These are phyloP conservation scores for Anthopleura xanthogrammica DNA, from an alignment of 92 coral and sea anemone genomes.

Conservation along the genomic window DNA sequence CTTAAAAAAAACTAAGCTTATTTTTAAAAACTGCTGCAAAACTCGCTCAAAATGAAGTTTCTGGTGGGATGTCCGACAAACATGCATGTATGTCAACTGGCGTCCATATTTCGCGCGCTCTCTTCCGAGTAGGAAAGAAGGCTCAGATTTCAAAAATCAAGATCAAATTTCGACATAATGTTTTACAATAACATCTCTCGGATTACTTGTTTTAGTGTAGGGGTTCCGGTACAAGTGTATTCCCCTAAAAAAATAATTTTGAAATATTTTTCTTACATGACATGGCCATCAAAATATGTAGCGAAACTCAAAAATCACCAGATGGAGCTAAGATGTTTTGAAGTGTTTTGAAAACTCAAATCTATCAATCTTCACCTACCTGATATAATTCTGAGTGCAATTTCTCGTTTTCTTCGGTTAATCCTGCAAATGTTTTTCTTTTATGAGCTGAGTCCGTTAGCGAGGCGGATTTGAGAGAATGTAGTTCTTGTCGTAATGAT, in stretches of 20 bases:
- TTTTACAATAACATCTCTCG: constrained; percentile 1
- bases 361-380: constrained; percentile 47
- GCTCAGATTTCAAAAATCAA: constrained; percentile 24
- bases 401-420: constrained; percentile 85
- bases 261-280: constrained; percentile 13
- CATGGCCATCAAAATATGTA: constrained; percentile 31
- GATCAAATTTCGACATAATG: constrained; percentile 18
- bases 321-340: neutral
- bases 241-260: constrained; percentile 3
- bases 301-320: constrained; percentile 8
- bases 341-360: neutral
- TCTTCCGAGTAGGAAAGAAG: neutral
- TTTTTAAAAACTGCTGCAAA: neutral
- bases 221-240: constrained; percentile 27
- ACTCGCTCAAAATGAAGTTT: neutral
- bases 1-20: neutral
- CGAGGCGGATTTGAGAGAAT: constrained; percentile 74
- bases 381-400: constrained; percentile 76
- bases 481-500: constrained; percentile 78
- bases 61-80: neutral
- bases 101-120: neutral
- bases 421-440: constrained; percentile 70
- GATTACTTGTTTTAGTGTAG: neutral
- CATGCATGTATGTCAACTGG: neutral
- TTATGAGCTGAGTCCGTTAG: constrained; percentile 66